Base-by-base conservation (phyloP, 2,113 vertebrate species). In the Neodontobutis hainanensis region DNA sequence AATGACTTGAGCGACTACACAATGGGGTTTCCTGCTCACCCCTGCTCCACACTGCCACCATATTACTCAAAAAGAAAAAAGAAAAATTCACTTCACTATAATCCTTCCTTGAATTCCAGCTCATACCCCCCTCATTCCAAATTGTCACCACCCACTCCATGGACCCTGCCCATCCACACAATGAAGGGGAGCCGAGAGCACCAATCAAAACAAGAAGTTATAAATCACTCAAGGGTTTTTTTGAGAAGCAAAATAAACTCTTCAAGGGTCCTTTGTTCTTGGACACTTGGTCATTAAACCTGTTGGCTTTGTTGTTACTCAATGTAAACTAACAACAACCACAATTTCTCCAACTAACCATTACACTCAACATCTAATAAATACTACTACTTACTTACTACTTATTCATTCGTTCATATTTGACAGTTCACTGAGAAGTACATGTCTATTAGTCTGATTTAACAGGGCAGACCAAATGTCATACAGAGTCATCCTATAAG, bases 1-100 rank as follows among this genome's bases (percentile, higher is more conserved):
- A 92, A 88, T 83, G 81, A 81, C 85, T 75, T 72, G 68, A 85
- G 78, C 84, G 79, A 73, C 85, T 78, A 89, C 88, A 94, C 92
- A 94, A 94, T 92, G 85, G 89, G 82, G 84, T 80, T 87, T 91
- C 86, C 91, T 88, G 70, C 45, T 42, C 57, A 44, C 71, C 78
- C 62, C 62, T 68, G 55, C 50, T 79, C 60, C 50, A 19, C 10
- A 15, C 56, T 40, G 12, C 42, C 11, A 14, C 36, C 8, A 10
- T 1, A 63, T 27, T 46, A 63, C 58, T 67, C 69, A 77, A 67
- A 32, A 67, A 73, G 56, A n/a, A n/a, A n/a, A n/a, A n/a, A n/a
- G n/a, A n/a, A n/a, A n/a, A n/a, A n/a, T n/a, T n/a, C 76, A 76
- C 80, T 62, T 73, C 61, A 2, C 65, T 79, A 70, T 65, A 77